These are phyloP conservation scores for Blera fallax DNA, from an alignment of 2,888 invertebrate species.

Conservation along the genomic window DNA sequence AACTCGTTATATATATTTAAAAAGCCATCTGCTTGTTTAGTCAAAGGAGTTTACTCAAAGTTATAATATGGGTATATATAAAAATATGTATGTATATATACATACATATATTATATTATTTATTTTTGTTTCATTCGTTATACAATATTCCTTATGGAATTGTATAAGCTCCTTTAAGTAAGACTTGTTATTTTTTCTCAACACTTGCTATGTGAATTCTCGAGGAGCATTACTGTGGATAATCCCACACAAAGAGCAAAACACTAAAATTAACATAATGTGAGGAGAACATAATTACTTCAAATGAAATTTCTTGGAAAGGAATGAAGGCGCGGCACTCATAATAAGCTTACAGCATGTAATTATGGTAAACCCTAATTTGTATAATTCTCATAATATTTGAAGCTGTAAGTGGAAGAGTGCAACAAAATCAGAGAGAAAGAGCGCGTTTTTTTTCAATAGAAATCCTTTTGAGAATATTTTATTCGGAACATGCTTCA, in stretches of 20 bases:
- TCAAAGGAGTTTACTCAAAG: too few species aligned
- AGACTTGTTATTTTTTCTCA: slow-evolving; percentile 39
- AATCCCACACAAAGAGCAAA: slow-evolving; percentile 57
- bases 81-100: too few species aligned
- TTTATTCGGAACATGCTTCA: not conserved
- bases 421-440: not conserved
- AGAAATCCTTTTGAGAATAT: slow-evolving; percentile 9
- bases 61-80: too few species aligned
- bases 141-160: not conserved
- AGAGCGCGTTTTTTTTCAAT: not conserved
- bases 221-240: slow-evolving; percentile 37
- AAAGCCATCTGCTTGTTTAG: too few species aligned
- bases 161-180: not conserved
- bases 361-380: slow-evolving; percentile 68
- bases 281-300: slow-evolving; percentile 63
- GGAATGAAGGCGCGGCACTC: slow-evolving; percentile 36
- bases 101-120: too few species aligned
- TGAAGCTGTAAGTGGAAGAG: not conserved
- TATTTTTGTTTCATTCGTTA: slow-evolving; percentile 18
- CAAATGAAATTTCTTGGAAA: slow-evolving; percentile 61
- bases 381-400: slow-evolving; percentile 62
- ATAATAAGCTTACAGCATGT: slow-evolving; percentile 64
- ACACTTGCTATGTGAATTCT: slow-evolving; percentile 34
- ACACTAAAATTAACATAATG: slow-evolving; percentile 68
- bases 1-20: too few species aligned